phyloP scores from a whole-genome alignment of 2,113 vertebrate genomes.

The Carollia perspicillata region DNA sequence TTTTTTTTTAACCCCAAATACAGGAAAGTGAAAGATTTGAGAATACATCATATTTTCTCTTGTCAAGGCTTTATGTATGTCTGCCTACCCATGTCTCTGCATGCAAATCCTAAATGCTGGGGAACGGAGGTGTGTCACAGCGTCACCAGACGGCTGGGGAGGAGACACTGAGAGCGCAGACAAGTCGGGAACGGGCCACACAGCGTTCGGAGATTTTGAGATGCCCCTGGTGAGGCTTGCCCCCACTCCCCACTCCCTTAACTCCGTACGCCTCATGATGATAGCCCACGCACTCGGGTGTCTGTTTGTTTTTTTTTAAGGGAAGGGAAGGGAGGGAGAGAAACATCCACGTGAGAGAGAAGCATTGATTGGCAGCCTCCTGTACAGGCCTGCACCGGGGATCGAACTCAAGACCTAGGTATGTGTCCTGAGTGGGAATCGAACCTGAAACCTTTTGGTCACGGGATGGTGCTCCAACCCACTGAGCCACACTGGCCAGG shows the following conservation, averaged over 20 bases:
- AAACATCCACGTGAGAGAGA: no score
- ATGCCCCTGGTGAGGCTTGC: not conserved
- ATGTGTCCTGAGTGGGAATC: no score
- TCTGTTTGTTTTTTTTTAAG: no score
- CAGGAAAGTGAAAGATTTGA: not conserved
- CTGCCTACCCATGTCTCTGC: not conserved
- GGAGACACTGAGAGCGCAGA: not conserved
- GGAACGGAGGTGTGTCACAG: rapidly evolving
- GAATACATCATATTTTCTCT: not conserved
- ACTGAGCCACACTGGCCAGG: no score
- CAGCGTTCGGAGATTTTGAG: not conserved
- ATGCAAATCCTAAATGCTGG: not conserved
- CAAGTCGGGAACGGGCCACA: not conserved
- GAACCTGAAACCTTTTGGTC: no score
- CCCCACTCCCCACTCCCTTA: not conserved
- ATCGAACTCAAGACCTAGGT: no score
- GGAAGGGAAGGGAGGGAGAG: no score
- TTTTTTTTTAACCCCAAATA: not conserved
- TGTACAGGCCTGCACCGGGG: no score
- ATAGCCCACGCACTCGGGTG: not conserved
- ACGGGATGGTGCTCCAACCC: no score
- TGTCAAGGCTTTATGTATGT: not conserved
- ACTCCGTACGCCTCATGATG: no score
- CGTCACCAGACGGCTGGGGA: not conserved
- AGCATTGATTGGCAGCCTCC: no score